Conservation (phyloP, 2,888 invertebrate genomes). For the Nyleta sp. region DNA sequence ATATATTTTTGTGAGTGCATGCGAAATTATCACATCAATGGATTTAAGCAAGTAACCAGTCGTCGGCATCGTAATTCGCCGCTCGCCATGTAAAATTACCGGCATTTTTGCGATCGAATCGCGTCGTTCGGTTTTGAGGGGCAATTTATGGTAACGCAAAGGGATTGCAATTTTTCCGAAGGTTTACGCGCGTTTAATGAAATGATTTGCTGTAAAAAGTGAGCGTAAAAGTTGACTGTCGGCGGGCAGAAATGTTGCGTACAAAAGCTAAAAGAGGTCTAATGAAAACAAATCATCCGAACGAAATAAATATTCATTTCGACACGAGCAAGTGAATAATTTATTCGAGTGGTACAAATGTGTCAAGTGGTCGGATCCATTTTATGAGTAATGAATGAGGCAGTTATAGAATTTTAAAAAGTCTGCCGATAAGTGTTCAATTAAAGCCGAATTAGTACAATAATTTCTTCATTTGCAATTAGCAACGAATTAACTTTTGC, state of each 20-base stretch:
- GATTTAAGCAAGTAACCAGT: slow-evolving; percentile 15
- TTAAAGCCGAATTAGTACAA: slow-evolving; percentile 15
- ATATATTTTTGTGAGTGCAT: too few relatives aligned
- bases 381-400: slow-evolving; percentile 38
- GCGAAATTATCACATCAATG: slow-evolving; percentile 31
- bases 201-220: too few relatives aligned
- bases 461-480: slow-evolving; percentile 23
- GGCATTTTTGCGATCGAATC: slow-evolving; percentile 27
- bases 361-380: slow-evolving; percentile 36
- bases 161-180: neutral
- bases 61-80: slow-evolving; percentile 28
- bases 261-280: neutral
- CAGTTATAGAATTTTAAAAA: slow-evolving; percentile 28
- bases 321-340: slow-evolving; percentile 22
- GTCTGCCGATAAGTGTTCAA: slow-evolving; percentile 19
- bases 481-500: slow-evolving; percentile 6
- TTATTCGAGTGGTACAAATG: slow-evolving; percentile 32
- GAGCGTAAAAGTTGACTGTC: too few relatives aligned
- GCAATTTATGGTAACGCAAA: slow-evolving; percentile 15
- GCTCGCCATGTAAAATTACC: slow-evolving; percentile 11
- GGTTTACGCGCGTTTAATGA: too few relatives aligned
- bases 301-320: slow-evolving; percentile 38
- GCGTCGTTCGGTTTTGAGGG: neutral
- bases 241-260: too few relatives aligned
- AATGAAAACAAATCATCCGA: slow-evolving; percentile 21